Base-by-base conservation (phyloP, 2,113 vertebrate species). In the Monopterus albus region DNA sequence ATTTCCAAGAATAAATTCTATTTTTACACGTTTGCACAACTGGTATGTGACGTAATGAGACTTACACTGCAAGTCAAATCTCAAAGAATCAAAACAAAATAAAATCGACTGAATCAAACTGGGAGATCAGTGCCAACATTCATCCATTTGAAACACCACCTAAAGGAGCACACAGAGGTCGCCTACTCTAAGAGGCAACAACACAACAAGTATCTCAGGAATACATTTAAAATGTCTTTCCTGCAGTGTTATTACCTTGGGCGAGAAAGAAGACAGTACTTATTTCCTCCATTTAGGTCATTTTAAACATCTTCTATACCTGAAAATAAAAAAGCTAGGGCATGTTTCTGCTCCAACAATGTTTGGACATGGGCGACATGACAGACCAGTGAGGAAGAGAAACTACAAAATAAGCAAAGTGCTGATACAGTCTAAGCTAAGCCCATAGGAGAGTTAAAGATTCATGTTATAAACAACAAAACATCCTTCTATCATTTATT, bases 321-420 rank as follows among this genome's bases (percentile, higher is more conserved):
- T 91, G 90, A 51, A 86, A 89, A 70, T 79, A 50, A 88, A 75
- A 81, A 84, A 85, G 59, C 87, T 90, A 55, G 20, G 47, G 87
- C 57, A 78, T 78, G 66, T 84, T 78, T 82, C 53, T 73, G 23
- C 53, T 76, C 60, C 14, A 39, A 40, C 18, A 73, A 66, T 10
- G 42, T 52, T 28, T 17, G 25, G 0, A 55, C 29, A 38, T 33
- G 7, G 21, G 49, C 43, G 45, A 68, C 29, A 70, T n/a, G 26
- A 70, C 49, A 40, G 5, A 0, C 17, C 12, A 21, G 3, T 17
- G 20, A 18, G 23, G 26, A 6, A 50, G 25, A 23, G 31, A 49
- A 33, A 38, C 40, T 17, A 52, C 23, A 56, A 17, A 71, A 29
- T 36, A 15, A 75, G 7, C 10, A 15, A 33, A 26, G 29, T n/a